Evolutionary conservation across 2,797 vertebrate species (phyloP), one percentile per base, ranked within the genome.

Genomic region (Merluccius polli): DNA sequence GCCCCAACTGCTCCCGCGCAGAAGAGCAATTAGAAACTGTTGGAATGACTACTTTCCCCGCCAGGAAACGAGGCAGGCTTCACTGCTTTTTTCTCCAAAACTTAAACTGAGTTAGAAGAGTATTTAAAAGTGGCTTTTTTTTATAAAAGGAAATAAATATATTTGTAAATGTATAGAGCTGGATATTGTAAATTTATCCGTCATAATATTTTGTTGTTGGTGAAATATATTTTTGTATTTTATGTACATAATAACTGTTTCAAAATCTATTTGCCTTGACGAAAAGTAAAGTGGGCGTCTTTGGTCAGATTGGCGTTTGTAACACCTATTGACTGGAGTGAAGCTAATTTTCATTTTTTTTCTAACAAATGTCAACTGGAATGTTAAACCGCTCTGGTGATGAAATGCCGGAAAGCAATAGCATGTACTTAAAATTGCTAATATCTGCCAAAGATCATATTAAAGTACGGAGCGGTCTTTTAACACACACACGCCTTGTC

Each of bases 191-290:
- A 83, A 91, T 91, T 75, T 88, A 88, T 90, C 74, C 78, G 71
- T 91, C 92, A 92, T 85, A 75, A 84, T 90, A 93, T 85, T 87
- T 68, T 68, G 21, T 44, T 59, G 52, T 68, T 30, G 65, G 87
- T 93, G 92, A 95, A 96, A 95, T 98, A 95, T 98, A 97, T 99
- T 98, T 98, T 98, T 98, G 92, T 99, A 98, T 93, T 86, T 91
- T 79, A 71, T 94, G 93, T 95, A 94, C 91, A 94, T 94, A 92
- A 79, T 84, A 79, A 81, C 84, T 81, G 85, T 86, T 86, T 85
- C 70, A 88, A 79, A 90, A 85, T 90, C 72, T 89, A 84, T 89
- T 87, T 82, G 72, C 73, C 24, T 85, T 80, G 76, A 78, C 81
- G 69, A 89, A 82, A 86, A 90, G 84, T 90, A 82, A 86, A 90